Evolutionary conservation across 2,113 vertebrate species (phyloP), one percentile per base, ranked within the genome.

Genomic region (Pterocles gutturalis): DNA sequence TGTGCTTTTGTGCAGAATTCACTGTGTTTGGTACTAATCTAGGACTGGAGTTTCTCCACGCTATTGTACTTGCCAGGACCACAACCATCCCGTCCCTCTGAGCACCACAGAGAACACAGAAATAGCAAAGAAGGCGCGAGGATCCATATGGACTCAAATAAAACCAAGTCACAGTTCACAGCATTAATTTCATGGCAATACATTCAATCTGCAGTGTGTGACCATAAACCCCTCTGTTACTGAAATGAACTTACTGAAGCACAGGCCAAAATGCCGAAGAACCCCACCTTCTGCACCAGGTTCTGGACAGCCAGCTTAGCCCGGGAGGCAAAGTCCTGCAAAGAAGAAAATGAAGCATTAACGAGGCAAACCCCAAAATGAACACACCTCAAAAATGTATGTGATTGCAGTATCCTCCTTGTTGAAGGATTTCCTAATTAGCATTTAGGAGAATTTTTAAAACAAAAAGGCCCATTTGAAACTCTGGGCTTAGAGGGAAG

Each of bases 261-360:
- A 93, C 99, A 99, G 36, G 99, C 98, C 97, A 99, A 97, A 96
- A 99, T 99, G 78, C 99, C 99, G 48, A 99, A 98, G 98, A 99
- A 99, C n/a, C 99, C 99, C 49, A 99, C 99, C 97, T 98, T 99
- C 97, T 99, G 99, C 65, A 99, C 99, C 97, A 99, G 98, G 62
- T 99, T 99, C 97, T 99, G 99, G 86, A 99, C 98, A 9, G 99
- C 99, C 94, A 99, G 89, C 75, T 99, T 99, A 4, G 99, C 99
- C 96, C 99, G 99, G 69, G 99, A 99, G 75, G 98, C 98, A 97
- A 99, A 99, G 62, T 99, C 99, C 99, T 99, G 89, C 54, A 94
- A 98, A 93, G 2, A 46, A 91, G 4, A 75, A 93, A 84, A 86
- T 2, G 5, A 18, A 85, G 7, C 0, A 16, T 72, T 53, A 8